These are phyloP conservation scores for Stegostoma tigrinum DNA, from an alignment of 2,113 vertebrate species.

Conservation along the genomic window DNA sequence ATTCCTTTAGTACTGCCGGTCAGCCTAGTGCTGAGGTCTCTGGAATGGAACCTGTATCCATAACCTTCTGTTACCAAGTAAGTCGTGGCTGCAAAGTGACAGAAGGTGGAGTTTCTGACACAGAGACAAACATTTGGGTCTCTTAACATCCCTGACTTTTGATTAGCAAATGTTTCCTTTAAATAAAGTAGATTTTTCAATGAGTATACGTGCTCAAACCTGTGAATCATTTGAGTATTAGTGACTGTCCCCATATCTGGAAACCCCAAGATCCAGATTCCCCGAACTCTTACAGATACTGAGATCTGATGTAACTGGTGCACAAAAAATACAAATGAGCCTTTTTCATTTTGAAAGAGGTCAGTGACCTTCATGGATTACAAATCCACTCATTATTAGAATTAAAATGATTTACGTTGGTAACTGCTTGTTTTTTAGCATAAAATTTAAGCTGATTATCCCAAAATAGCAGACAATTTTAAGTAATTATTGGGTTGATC, in stretches of 20 bases:
- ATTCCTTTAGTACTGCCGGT: not conserved
- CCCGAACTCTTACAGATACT: not conserved
- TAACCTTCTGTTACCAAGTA: not conserved
- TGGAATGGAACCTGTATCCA: not conserved
- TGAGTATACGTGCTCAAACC: not conserved
- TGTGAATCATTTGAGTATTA: not conserved
- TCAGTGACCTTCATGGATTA: not conserved
- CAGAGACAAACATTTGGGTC: not conserved
- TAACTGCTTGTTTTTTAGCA: not conserved
- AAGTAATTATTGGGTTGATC: not conserved
- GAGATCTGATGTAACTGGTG: not conserved
- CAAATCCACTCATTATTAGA: not conserved
- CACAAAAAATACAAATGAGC: not conserved
- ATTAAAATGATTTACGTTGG: conserved; percentile 5
- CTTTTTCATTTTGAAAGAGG: not conserved
- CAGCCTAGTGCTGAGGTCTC: not conserved
- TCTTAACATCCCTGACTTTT: not conserved
- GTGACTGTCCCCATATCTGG: not conserved
- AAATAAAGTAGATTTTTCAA: not conserved
- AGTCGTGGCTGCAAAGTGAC: not conserved
- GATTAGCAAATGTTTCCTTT: not conserved
- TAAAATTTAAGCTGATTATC: conserved; percentile 19
- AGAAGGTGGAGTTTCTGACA: not conserved
- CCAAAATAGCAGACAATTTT: not conserved
- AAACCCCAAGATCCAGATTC: not conserved